These are phyloP conservation scores for Chrysolina oricalcia DNA, from an alignment of 2,888 invertebrate genomes.

Conservation along the genomic window DNA sequence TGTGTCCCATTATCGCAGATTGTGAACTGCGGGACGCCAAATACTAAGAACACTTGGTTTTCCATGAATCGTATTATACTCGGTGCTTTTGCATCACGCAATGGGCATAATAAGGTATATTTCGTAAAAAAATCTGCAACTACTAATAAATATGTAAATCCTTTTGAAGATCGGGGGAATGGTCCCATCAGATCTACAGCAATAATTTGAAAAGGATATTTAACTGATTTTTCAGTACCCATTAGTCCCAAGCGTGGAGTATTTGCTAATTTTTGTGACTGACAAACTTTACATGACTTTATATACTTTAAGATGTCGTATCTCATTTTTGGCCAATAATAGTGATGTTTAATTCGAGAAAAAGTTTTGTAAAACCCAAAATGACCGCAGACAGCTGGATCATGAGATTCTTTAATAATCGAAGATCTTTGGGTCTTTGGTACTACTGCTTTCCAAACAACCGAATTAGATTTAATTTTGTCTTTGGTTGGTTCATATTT, in stretches of 20 bases:
- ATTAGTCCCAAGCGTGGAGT: constrained; percentile 39
- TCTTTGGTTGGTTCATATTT: too few species aligned
- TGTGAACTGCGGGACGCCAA: constrained; percentile 30
- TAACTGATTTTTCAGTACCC: constrained; percentile 36
- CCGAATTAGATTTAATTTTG: too few species aligned
- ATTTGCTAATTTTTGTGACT: constrained; percentile 47
- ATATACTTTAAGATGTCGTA: constrained; percentile 45
- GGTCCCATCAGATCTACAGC: constrained; percentile 49
- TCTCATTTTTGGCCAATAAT: constrained; percentile 53
- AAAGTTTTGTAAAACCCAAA: constrained; percentile 54
- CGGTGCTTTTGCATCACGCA: constrained; percentile 14
- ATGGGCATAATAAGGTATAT: constrained; percentile 14
- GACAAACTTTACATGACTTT: constrained; percentile 50
- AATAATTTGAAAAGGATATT: constrained; percentile 50
- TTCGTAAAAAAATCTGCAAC: constrained; percentile 9
- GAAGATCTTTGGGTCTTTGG: constrained; percentile 46
- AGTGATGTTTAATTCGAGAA: constrained; percentile 38
- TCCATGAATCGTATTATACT: constrained; percentile 5
- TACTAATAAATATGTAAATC: constrained; percentile 10
- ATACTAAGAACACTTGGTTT: constrained; percentile 25
- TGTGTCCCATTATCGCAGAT: constrained; percentile 32
- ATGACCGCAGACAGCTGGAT: constrained; percentile 47
- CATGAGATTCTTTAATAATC: constrained; percentile 48
- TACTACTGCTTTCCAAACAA: constrained; percentile 49
- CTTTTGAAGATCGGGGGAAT: constrained; percentile 4